Conservation (phyloP, 2,113 vertebrate species). For the Mugil cephalus region DNA sequence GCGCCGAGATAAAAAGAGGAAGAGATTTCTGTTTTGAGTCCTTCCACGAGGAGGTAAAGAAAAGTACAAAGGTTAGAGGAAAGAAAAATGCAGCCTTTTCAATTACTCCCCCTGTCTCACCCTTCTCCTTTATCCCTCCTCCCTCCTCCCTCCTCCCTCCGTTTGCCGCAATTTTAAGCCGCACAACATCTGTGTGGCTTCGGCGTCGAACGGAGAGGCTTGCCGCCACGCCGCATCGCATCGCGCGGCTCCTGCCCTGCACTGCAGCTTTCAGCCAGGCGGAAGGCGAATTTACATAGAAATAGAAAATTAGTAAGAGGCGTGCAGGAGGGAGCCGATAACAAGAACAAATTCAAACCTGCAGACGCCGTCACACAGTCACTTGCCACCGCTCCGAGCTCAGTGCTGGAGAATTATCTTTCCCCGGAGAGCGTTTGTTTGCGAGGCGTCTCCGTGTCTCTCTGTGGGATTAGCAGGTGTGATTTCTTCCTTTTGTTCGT, state of each 20-base stretch:
- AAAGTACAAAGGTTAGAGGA: constrained; percentile 8
- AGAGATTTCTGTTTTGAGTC: background rate
- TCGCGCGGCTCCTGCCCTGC: constrained; percentile 7
- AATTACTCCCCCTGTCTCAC: constrained; percentile 10
- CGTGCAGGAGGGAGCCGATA: constrained; percentile 21
- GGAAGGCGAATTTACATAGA: constrained; percentile 61
- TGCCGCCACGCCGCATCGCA: constrained; percentile 6
- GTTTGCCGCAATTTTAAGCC: constrained; percentile 44
- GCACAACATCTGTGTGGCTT: constrained; percentile 7
- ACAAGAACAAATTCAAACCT: constrained; percentile 42
- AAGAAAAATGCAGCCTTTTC: constrained; percentile 19
- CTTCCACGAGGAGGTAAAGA: background rate
- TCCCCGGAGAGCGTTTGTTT: constrained; percentile 30
- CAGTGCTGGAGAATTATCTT: constrained; percentile 24
- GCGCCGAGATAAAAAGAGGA: background rate
- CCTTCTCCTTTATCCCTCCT: background rate
- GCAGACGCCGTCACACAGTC: background rate
- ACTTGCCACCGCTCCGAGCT: background rate
- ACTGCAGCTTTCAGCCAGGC: constrained; percentile 19
- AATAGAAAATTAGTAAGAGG: constrained; percentile 55
- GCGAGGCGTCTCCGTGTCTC: background rate
- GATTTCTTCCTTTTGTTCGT: background rate
- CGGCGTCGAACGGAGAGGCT: constrained; percentile 10
- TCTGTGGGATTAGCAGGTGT: constrained; percentile 43
- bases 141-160: background rate